Evolutionary conservation across 2,113 vertebrate genomes (phyloP).

Genomic region (Pelusios castaneus): DNA sequence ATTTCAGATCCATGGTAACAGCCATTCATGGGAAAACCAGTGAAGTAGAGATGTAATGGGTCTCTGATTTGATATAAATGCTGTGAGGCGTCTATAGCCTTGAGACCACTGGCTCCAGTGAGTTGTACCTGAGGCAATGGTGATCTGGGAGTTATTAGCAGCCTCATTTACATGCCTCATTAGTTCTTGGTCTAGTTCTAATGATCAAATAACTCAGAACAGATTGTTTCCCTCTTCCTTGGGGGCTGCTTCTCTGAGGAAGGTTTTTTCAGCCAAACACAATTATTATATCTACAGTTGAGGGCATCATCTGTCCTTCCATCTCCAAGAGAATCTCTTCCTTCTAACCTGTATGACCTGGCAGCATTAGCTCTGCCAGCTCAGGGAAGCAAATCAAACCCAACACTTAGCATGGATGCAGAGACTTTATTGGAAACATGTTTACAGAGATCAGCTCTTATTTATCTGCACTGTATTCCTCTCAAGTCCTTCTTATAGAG

Average conservation of each 20-base stretch:
- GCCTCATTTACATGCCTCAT: not conserved
- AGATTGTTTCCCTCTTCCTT: not conserved
- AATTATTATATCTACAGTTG: not conserved
- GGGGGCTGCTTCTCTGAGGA: not conserved
- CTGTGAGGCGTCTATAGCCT: not conserved
- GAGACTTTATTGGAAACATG: not conserved
- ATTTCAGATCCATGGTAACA: not conserved
- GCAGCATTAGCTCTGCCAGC: not conserved
- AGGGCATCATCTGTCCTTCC: not conserved
- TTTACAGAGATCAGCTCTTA: too few relatives aligned
- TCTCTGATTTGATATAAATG: not conserved
- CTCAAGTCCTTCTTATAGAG: too few relatives aligned
- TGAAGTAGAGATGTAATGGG: not conserved
- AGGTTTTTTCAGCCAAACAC: not conserved
- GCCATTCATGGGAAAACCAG: not conserved
- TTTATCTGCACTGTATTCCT: too few relatives aligned
- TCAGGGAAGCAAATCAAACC: rapidly evolving
- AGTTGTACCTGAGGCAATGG: not conserved
- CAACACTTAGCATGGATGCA: not conserved
- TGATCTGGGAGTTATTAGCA: not conserved
- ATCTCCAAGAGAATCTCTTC: not conserved
- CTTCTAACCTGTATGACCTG: not conserved
- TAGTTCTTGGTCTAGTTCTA: not conserved
- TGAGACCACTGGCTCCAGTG: not conserved
- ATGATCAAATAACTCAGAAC: not conserved